Evolutionary conservation across 2,888 invertebrate species (phyloP).

Genomic region (Campoletis raptor): DNA sequence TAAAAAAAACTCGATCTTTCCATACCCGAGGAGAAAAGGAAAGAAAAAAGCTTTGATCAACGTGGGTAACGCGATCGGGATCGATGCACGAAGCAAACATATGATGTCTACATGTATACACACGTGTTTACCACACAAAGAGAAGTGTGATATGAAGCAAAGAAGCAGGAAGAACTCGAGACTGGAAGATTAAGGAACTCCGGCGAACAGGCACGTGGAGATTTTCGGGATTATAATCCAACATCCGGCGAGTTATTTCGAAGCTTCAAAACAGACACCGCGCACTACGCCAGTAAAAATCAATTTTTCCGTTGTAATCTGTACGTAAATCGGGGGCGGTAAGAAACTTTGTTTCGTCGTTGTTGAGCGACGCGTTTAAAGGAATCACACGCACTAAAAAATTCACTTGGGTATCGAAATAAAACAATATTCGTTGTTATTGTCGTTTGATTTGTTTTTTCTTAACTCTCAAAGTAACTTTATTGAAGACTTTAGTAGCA

Average conservation of each 20-base stretch:
- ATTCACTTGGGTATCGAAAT: neutral
- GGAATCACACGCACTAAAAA: neutral
- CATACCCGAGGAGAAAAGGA: neutral
- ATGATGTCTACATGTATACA: neutral
- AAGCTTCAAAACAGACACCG: neutral
- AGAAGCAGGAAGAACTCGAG: neutral
- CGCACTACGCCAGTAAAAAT: neutral
- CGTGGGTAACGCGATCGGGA: conserved; percentile 9
- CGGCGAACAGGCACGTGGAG: conserved; percentile 11
- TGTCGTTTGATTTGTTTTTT: neutral
- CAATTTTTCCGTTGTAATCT: neutral
- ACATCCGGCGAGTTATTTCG: neutral
- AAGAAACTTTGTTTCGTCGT: neutral
- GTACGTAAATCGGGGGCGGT: neutral
- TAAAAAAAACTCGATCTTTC: conserved; percentile 2
- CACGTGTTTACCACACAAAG: conserved; percentile 1
- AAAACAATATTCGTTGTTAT: neutral
- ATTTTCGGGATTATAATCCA: conserved; percentile 26
- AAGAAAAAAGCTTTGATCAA: conserved; percentile 8
- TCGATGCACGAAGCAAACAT: neutral
- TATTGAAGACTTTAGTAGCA: neutral
- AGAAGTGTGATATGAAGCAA: neutral
- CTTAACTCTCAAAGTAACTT: neutral
- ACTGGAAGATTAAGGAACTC: conserved; percentile 28
- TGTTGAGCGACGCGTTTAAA: neutral